Evolutionary conservation across 2,113 vertebrate species (phyloP).

Genomic region (Trematomus loennbergii): DNA sequence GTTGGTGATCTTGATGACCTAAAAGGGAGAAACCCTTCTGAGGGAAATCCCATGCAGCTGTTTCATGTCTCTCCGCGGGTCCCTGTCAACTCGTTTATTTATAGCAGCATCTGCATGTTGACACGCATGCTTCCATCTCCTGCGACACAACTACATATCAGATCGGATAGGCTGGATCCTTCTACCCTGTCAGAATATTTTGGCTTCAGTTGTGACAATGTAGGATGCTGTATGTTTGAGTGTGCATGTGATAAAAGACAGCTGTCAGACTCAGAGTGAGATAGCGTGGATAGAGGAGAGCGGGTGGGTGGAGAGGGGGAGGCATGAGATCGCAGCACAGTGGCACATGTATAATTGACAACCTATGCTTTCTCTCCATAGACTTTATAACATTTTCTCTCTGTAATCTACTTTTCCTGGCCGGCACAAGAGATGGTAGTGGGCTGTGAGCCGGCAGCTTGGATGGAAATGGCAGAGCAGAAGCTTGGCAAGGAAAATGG

Average conservation of each 20-base stretch:
- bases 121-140: conserved; percentile 32
- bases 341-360: conserved; percentile 79
- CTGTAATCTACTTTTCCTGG: conserved; percentile 71
- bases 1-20: no score
- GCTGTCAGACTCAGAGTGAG: conserved; percentile 63
- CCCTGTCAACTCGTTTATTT: conserved; percentile 66
- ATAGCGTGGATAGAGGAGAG: conserved; percentile 40
- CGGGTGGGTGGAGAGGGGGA: conserved; percentile 49
- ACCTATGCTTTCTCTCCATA: conserved; percentile 65
- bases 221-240: conserved; percentile 20
- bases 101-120: conserved; percentile 66
- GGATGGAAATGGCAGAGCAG: conserved; percentile 65
- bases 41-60: conserved; percentile 38
- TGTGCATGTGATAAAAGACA: conserved; percentile 66
- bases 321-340: conserved; percentile 63
- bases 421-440: conserved; percentile 45
- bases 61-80: conserved; percentile 34
- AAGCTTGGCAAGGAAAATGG: conserved; percentile 60
- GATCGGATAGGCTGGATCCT: conserved; percentile 33
- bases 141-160: conserved; percentile 24
- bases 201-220: conserved; percentile 52
- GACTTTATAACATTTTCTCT: conserved; percentile 72
- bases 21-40: background rate
- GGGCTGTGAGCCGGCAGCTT: conserved; percentile 42
- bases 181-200: conserved; percentile 63